A percentile compares a stretch with the other conserved stretches of the same genome.
Conservation (phyloP, 2,113 vertebrate genomes). For the Euleptes europaea region DNA sequence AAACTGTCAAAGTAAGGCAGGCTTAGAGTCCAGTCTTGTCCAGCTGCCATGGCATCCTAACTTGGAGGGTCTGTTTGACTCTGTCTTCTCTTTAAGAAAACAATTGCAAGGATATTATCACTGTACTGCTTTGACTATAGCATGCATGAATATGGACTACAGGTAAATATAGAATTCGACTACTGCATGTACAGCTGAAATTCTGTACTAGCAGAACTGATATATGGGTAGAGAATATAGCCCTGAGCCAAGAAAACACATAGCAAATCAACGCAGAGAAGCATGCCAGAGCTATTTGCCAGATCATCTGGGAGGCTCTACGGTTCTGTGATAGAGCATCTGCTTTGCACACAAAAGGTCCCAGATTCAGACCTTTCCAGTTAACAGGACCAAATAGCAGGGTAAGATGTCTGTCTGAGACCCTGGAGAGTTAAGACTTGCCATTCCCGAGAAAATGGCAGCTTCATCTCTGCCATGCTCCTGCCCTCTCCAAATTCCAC, state of each 20-base stretch:
- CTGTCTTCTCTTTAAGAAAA: background rate
- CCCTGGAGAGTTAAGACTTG: no score
- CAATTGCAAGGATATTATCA: background rate
- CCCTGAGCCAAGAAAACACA: constrained; percentile 32
- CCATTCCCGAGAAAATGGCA: no score
- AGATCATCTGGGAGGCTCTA: background rate
- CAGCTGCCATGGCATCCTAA: background rate
- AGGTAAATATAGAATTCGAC: background rate
- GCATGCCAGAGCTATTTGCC: constrained; percentile 12
- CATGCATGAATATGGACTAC: background rate
- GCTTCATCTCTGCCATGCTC: no score
- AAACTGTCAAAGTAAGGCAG: no score
- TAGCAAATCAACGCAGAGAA: constrained; percentile 30
- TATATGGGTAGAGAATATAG: constrained; percentile 29
- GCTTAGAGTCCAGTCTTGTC: no score
- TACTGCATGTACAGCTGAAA: background rate
- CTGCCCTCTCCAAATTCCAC: no score
- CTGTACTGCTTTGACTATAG: background rate
- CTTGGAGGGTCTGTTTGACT: background rate
- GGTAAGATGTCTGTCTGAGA: no score
- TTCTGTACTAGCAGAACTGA: constrained; percentile 33
- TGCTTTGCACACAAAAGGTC: no score
- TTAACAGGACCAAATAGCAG: no score
- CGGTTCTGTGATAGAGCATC: no score
- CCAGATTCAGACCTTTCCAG: no score